Evolutionary conservation across 2,113 vertebrate genomes (phyloP), one percentile per base, ranked within the genome.

Genomic region (Quiscalus mexicanus): DNA sequence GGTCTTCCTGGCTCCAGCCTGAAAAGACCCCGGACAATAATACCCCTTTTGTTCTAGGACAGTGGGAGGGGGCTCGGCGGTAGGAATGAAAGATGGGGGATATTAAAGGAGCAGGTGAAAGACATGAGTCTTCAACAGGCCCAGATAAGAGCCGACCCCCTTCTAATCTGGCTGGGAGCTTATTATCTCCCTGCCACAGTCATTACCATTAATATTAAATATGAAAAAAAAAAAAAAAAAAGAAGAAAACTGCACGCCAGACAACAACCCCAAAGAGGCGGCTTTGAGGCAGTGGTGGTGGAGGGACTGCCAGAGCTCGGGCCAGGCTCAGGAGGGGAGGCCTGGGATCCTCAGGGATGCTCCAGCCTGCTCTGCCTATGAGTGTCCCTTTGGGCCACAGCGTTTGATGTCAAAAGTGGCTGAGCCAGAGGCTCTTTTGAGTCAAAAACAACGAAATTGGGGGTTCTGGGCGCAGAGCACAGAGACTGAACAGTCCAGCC

Each of bases 61-160:
- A 96, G 96, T 97, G 97, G 97, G 97, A 97, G 98, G 97, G 97
- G 97, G 98, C 92, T 98, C 97, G 95, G 97, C 97, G 95, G 98
- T 96, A 96, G 95, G 96, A 97, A 97, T 97, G 98, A 97, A 97
- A 98, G 97, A 97, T 98, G 98, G 98, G 98, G 97, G 97, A 97
- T 98, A 98, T 98, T 98, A 97, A 98, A 98, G 98, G 97, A 98
- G 98, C 98, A 98, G 98, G 98, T 99, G 98, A 99, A 98, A 98
- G 98, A 97, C 98, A 94, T 97, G 97, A 95, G 98, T 97, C 97
- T 98, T 98, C 98, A 97, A 98, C 97, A 93, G 98, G 65, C 96
- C 76, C 86, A 97, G 98, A 98, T 98, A 98, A 98, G 98, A 97
- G 96, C 95, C 97, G 89, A 98, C 98, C 97, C 97, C 98, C 98